Evolutionary conservation across 2,113 vertebrate species (phyloP).

Genomic region (Setophaga petechia): DNA sequence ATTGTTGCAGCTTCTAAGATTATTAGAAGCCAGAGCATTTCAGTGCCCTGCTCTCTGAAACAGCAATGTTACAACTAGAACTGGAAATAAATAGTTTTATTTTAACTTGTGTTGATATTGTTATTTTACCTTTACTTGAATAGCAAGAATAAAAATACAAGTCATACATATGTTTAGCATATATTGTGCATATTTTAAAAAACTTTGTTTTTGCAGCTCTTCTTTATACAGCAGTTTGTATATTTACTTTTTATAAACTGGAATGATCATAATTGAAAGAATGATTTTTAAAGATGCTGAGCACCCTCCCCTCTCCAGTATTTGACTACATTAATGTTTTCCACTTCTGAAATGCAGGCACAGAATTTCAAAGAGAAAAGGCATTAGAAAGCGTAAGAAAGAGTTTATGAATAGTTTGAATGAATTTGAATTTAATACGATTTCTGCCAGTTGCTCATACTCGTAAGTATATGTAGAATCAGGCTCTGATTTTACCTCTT

Average conservation of each 20-base stretch:
- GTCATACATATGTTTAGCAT: neutral
- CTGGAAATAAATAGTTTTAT: neutral
- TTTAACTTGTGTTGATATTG: neutral
- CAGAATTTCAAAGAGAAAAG: neutral
- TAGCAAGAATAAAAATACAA: neutral
- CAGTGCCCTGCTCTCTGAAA: neutral
- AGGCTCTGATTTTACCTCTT: neutral
- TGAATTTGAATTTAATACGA: neutral
- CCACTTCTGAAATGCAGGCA: neutral
- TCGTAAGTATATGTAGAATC: neutral
- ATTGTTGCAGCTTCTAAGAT: neutral
- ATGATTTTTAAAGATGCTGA: neutral
- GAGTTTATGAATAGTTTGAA: neutral
- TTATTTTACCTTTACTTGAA: neutral
- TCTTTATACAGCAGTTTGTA: neutral
- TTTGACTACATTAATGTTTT: neutral
- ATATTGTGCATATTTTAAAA: neutral
- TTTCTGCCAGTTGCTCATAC: neutral
- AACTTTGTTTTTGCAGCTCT: neutral
- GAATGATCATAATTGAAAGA: neutral
- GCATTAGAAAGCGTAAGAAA: neutral
- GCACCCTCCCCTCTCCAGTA: neutral
- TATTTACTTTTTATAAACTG: neutral
- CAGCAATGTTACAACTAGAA: neutral
- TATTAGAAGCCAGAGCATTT: neutral